Base-by-base conservation (phyloP, 2,888 invertebrate species). In the Agrenia bidenticulata region DNA sequence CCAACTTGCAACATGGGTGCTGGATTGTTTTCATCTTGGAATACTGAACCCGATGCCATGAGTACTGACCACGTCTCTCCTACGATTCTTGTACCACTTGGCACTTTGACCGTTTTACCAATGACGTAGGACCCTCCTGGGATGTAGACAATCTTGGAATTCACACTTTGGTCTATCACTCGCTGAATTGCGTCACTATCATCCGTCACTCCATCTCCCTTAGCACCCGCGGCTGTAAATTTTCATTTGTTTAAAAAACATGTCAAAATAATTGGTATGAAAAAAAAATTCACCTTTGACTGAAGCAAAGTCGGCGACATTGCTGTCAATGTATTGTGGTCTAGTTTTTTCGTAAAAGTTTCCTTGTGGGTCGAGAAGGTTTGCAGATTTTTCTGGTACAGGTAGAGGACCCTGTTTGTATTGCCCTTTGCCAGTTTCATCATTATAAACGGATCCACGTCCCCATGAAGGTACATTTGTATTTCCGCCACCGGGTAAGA, bases 51-150 rank as follows among this genome's bases (percentile, higher is more conserved):
- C 23, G 32, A 49, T 37, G 74, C 74, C 74, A 74, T 73, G 2
- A 74, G 59, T 13, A 70, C 59, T 15, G 72, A 63, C 74, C 74
- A 74, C 17, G 57, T 57, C 57, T 74, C 74, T 39, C 74, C 74
- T 37, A 66, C 71, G 55, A 74, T 64, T 42, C 69, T 26, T 17
- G 69, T 63, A 9, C 74, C 74, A 11, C 66, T 27, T 4, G 70
- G 70, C 26, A 74, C 51, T 19, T 60, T 65, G 17, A 74, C 63
- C 2, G 74, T 72, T 26, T 67, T 69, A 13, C 58, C 64, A 23
- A 74, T 61, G 42, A 74, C 37, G 70, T 74, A 74, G 0, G 63
- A 55, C 21, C 74, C 74, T 23, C 63, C 55, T 13, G 74, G 74
- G 69, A 74, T 69, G 56, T 66, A 74, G 2, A 74, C 67, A 24